phyloP scores from a whole-genome alignment of 2,888 invertebrate genomes.

The Podotricha telesiphe region DNA sequence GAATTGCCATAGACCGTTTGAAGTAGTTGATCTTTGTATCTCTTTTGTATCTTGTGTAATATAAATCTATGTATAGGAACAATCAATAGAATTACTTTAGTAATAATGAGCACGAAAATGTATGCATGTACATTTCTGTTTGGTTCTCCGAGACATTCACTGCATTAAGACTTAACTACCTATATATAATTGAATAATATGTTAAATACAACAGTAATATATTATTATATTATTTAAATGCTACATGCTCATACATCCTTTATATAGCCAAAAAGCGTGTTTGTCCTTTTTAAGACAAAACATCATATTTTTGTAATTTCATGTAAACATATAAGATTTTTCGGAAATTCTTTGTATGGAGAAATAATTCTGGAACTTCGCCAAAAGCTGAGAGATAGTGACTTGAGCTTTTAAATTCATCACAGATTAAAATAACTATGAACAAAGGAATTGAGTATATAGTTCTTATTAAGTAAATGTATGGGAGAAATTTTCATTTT shows the following conservation, averaged over 20 bases:
- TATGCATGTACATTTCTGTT: too few species aligned
- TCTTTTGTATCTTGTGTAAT: background rate
- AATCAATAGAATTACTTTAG: background rate
- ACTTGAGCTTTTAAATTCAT: constrained; percentile 32
- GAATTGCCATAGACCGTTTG: background rate
- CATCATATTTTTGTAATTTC: background rate
- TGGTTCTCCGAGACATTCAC: too few species aligned
- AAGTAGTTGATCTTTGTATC: constrained; percentile 19
- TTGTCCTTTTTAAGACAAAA: background rate
- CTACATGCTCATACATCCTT: too few species aligned
- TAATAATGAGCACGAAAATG: background rate
- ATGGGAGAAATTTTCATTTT: background rate
- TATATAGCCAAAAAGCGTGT: background rate
- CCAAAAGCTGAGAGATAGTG: constrained; percentile 26
- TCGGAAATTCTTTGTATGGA: constrained; percentile 21
- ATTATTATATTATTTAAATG: too few species aligned
- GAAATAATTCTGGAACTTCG: constrained; percentile 21
- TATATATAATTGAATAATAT: too few species aligned
- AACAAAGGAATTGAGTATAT: constrained; percentile 20
- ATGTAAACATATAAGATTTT: background rate
- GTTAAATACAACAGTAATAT: too few species aligned
- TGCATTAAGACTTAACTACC: too few species aligned
- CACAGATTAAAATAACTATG: constrained; percentile 31
- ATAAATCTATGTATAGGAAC: background rate
- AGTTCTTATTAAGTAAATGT: background rate